Percentiles rank a stretch among this genome's conserved stretches.
phyloP scores from a whole-genome alignment of 2,888 invertebrate species.

The Baccha elongata region DNA sequence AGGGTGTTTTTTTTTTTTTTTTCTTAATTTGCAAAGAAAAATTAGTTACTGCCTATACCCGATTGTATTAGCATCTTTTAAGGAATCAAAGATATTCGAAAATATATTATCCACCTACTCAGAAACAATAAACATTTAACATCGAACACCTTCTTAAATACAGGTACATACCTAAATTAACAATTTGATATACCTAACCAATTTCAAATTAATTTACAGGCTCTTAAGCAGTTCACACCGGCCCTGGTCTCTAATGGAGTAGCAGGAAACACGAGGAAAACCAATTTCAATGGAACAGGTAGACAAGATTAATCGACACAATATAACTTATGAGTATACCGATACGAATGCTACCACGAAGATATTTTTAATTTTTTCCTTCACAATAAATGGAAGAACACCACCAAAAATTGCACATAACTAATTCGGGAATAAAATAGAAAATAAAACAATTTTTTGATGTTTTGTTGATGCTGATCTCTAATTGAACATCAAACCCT shows the following conservation, averaged over 20 bases:
- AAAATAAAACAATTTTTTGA: slow-evolving; percentile 10
- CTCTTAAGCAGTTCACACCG: neutral
- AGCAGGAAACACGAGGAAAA: slow-evolving; percentile 17
- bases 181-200: too few species aligned
- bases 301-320: slow-evolving; percentile 19
- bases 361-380: slow-evolving; percentile 17
- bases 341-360: slow-evolving; percentile 24
- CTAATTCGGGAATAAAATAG: slow-evolving; percentile 6
- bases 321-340: too few species aligned
- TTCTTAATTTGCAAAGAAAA: too few species aligned
- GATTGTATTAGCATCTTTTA: too few species aligned
- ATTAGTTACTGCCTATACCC: too few species aligned
- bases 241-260: neutral
- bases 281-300: slow-evolving; percentile 56
- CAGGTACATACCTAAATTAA: too few species aligned
- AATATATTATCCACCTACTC: too few species aligned
- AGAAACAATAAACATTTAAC: too few species aligned
- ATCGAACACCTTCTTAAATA: too few species aligned
- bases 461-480: slow-evolving; percentile 51
- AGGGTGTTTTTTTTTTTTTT: too few species aligned
- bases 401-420: slow-evolving; percentile 31
- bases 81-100: too few species aligned
- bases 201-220: neutral
- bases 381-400: slow-evolving; percentile 25
- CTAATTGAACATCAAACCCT: slow-evolving; percentile 50